Base-by-base conservation (phyloP, 2,113 vertebrate genomes). In the Shinisaurus crocodilurus region DNA sequence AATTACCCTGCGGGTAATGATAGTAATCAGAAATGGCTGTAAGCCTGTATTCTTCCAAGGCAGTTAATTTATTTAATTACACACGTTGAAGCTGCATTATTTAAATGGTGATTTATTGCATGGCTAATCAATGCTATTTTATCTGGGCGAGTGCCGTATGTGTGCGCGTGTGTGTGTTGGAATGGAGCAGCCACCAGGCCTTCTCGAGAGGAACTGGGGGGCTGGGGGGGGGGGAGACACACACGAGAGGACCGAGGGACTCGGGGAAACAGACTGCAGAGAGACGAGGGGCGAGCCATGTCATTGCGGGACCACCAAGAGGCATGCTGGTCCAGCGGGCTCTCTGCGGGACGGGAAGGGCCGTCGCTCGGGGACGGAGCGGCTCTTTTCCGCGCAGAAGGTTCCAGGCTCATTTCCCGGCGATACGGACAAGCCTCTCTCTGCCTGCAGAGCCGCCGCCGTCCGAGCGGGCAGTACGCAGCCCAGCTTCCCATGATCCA, bases 31-130 rank as follows among this genome's bases (percentile, higher is more conserved):
- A 95, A 94, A 96, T 95, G 97, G 95, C 96, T 95, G 96, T 97
- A 98, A 98, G 98, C 98, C 98, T 82, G 97, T 96, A 96, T 98
- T 97, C 98, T 98, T 93, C 93, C 94, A 96, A 97, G 97, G 95
- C 97, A 97, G 97, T 98, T 98, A 98, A 98, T 98, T 98, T 97
- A 95, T 96, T 96, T 98, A 98, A 98, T 98, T 98, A 98, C 97
- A 97, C 97, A 97, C 97, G 95, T 95, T 95, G 97, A 97, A 97
- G 97, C 97, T 94, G 92, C 90, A 93, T 96, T 96, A 96, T 96
- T 96, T 96, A 95, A 96, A 96, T 96, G 96, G 95, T 95, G 96
- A 96, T 96, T 96, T 96, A 96, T 96, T 95, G 95, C 95, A 67
- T 91, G 90, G 72, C 95, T 96, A 95, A 96, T 96, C 96, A 96